phyloP scores from a whole-genome alignment of 37 sponge, comb jelly and placozoan genomes.

The Ephydatia muelleri region DNA sequence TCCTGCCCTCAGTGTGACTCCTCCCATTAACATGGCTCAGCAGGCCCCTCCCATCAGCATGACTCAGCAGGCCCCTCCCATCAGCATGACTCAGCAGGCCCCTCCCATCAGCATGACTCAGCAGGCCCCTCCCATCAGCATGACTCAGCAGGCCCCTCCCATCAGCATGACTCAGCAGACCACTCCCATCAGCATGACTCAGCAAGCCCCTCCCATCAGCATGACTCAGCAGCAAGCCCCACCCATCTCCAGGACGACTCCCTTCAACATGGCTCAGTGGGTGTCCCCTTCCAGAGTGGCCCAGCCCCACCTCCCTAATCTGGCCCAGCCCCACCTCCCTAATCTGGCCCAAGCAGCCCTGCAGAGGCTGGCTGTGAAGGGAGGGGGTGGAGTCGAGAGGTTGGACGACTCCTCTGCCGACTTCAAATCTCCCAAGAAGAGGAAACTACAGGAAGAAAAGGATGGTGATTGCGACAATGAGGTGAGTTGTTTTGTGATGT shows the following conservation, averaged over 20 bases:
- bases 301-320: background rate
- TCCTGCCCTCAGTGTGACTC: too few species aligned
- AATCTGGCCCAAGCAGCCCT: slow-evolving; percentile 61
- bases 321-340: slow-evolving; percentile 29
- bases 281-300: background rate
- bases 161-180: background rate
- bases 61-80: background rate
- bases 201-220: background rate
- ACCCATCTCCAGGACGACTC: background rate
- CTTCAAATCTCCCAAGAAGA: slow-evolving; percentile 47
- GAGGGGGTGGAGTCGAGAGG: background rate
- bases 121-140: background rate
- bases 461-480: slow-evolving; percentile 5
- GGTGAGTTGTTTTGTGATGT: background rate
- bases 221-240: background rate
- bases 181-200: background rate
- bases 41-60: background rate
- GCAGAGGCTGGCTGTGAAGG: slow-evolving; percentile 17
- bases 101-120: background rate
- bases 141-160: background rate
- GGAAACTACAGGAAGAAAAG: slow-evolving; percentile 23
- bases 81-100: background rate
- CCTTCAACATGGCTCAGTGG: background rate
- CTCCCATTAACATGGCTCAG: too few species aligned
- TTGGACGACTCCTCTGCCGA: slow-evolving; percentile 20